A percentile compares a stretch with the other conserved stretches of the same genome.
phyloP scores from a whole-genome alignment of 2,113 vertebrate species.

The Hipposideros armiger region DNA sequence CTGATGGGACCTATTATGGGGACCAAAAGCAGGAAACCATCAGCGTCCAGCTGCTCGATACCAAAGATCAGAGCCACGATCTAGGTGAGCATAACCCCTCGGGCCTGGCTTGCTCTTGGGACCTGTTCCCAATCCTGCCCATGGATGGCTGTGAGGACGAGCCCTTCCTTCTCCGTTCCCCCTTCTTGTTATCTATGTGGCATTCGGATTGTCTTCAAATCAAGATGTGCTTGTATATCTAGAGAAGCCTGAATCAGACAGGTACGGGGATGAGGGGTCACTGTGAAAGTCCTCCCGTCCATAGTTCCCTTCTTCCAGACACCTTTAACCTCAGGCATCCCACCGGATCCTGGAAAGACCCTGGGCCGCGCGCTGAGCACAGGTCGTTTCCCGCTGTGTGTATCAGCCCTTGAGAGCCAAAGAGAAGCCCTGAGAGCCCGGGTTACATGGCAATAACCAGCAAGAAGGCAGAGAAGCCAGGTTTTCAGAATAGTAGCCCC shows the following conservation, averaged over 20 bases:
- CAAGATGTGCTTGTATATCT: background rate
- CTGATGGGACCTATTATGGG: slow-evolving; percentile 94
- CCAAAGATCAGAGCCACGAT: slow-evolving; percentile 94
- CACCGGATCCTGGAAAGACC: background rate
- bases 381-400: background rate
- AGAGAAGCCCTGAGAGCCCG: accelerated
- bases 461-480: background rate
- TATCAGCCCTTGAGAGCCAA: background rate
- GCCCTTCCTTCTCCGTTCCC: background rate
- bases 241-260: background rate
- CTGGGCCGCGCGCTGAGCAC: background rate
- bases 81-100: slow-evolving; percentile 89
- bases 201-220: background rate
- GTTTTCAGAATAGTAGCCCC: background rate
- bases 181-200: background rate
- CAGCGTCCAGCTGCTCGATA: slow-evolving; percentile 95
- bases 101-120: background rate
- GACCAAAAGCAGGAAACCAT: slow-evolving; percentile 97
- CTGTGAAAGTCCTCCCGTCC: background rate
- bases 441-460: background rate
- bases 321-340: background rate
- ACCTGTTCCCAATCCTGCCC: background rate
- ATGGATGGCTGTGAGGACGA: accelerated
- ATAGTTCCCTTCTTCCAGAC: background rate
- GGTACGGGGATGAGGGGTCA: background rate